A percentile compares a stretch with the other conserved stretches of the same genome.
Evolutionary conservation across 1,140 invertebrate species (phyloP).

Genomic region (Pectinophora gossypiella): DNA sequence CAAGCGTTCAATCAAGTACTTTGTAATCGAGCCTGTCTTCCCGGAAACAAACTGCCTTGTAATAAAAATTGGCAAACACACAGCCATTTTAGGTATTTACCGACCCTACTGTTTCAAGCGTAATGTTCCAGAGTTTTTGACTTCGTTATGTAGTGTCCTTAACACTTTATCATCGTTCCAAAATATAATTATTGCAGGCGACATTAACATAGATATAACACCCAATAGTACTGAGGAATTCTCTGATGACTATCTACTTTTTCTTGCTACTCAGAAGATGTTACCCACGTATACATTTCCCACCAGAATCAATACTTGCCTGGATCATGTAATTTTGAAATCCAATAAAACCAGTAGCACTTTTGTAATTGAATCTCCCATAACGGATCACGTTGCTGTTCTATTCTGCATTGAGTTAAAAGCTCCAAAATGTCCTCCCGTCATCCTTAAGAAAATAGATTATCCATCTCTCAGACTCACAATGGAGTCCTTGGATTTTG

Average conservation of each 20-base stretch:
- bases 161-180: background rate
- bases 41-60: conserved; percentile 5
- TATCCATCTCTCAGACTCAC: background rate
- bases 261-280: background rate
- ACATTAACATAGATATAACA: conserved; percentile 4
- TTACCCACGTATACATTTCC: conserved; percentile 3
- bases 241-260: conserved; percentile 4
- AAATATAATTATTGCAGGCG: background rate
- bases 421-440: background rate
- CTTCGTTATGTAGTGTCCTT: background rate
- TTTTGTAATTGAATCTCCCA: background rate
- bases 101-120: background rate
- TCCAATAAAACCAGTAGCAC: background rate
- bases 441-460: background rate
- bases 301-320: conserved; percentile 6
- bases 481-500: background rate
- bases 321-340: conserved; percentile 10
- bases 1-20: background rate
- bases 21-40: background rate
- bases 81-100: conserved; percentile 8
- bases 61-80: conserved; percentile 3
- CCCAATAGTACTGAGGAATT: background rate
- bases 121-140: background rate
- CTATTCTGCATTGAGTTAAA: background rate
- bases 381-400: conserved; percentile 6